These are phyloP conservation scores for Desmophyllum pertusum DNA, from an alignment of 92 coral and sea anemone genomes.

Conservation along the genomic window DNA sequence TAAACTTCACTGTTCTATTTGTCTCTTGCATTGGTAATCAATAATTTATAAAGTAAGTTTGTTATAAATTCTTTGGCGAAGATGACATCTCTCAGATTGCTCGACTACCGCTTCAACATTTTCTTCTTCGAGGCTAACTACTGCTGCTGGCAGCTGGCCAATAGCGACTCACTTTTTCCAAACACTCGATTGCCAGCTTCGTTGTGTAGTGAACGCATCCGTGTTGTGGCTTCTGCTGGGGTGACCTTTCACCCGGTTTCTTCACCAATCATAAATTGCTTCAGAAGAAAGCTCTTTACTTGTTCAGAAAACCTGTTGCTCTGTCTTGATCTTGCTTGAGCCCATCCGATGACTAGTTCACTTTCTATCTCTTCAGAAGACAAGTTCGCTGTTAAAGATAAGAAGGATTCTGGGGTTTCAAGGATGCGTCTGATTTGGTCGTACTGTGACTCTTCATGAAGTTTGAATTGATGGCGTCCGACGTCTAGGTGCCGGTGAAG, in stretches of 20 bases:
- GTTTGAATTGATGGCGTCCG: slow-evolving; percentile 41
- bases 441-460: slow-evolving; percentile 57
- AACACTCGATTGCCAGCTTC: slow-evolving; percentile 23
- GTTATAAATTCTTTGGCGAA: slow-evolving; percentile 10
- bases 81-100: slow-evolving; percentile 11
- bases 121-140: slow-evolving; percentile 23
- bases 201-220: slow-evolving; percentile 42
- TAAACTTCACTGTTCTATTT: too few relatives aligned
- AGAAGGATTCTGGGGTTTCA: slow-evolving; percentile 31
- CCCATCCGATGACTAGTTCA: slow-evolving; percentile 31
- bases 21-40: too few relatives aligned
- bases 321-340: slow-evolving; percentile 15
- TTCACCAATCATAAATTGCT: slow-evolving; percentile 52
- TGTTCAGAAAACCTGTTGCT: slow-evolving; percentile 36
- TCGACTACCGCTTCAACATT: slow-evolving; percentile 28
- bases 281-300: slow-evolving; percentile 47
- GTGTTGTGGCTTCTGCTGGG: slow-evolving; percentile 37
- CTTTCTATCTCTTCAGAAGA: background rate
- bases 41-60: background rate
- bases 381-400: background rate
- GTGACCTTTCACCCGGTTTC: slow-evolving; percentile 58
- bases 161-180: slow-evolving; percentile 46
- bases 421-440: slow-evolving; percentile 40
- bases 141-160: slow-evolving; percentile 40
- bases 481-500: slow-evolving; percentile 50